Evolutionary conservation across 2,797 vertebrate genomes (phyloP).

Genomic region (Protonibea diacanthus): DNA sequence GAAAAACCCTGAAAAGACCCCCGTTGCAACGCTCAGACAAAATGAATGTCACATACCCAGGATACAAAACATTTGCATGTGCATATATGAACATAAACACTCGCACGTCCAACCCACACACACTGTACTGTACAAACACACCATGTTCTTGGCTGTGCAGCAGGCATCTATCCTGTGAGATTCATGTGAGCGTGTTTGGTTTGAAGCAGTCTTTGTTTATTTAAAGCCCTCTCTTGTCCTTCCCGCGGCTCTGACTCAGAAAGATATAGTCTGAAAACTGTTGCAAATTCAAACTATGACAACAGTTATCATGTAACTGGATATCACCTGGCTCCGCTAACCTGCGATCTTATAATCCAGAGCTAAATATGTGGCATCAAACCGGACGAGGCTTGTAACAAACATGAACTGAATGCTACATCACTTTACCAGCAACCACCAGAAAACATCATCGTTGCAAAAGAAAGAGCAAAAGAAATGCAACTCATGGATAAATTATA

Average conservation of each 20-base stretch:
- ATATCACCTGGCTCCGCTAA: background rate
- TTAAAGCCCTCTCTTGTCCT: conserved; percentile 44
- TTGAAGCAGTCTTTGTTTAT: conserved; percentile 53
- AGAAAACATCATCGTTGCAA: background rate
- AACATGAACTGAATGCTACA: background rate
- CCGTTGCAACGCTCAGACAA: background rate
- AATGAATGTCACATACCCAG: conserved; percentile 4
- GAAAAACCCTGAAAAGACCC: background rate
- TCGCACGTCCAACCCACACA: conserved; percentile 22
- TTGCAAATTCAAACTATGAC: background rate
- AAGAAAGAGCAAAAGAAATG: background rate
- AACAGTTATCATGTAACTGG: too few relatives aligned
- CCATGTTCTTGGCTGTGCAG: conserved; percentile 45
- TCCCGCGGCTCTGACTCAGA: conserved; percentile 49
- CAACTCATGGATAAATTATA: background rate
- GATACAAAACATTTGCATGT: conserved; percentile 2
- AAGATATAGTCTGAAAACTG: background rate
- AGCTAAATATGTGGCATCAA: background rate
- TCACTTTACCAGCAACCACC: background rate
- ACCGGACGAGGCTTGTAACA: background rate
- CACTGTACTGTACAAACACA: conserved; percentile 26
- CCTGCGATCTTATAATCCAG: background rate
- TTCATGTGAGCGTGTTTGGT: conserved; percentile 57
- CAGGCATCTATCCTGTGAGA: conserved; percentile 51
- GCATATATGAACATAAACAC: conserved; percentile 12